phyloP scores from a whole-genome alignment of 2,113 vertebrate genomes.

The Globicephala melas region DNA sequence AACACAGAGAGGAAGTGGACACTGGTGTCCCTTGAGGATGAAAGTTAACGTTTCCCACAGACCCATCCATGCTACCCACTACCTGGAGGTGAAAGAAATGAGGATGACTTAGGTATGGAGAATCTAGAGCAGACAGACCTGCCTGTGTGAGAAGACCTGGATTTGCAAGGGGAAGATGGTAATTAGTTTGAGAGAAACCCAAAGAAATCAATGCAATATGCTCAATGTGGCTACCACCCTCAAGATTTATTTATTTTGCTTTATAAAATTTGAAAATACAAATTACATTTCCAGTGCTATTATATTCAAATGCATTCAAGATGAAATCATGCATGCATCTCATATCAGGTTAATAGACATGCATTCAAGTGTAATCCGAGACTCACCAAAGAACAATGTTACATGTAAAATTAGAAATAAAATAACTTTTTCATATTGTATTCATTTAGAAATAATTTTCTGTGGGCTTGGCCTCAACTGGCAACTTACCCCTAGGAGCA shows the following conservation, averaged over 20 bases:
- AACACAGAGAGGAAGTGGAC: neutral
- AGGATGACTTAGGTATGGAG: neutral
- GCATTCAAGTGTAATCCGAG: slow-evolving; percentile 63
- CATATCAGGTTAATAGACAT: slow-evolving; percentile 69
- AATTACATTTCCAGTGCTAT: slow-evolving; percentile 79
- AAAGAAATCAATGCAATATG: slow-evolving; percentile 68
- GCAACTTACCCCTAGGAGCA: slow-evolving; percentile 52
- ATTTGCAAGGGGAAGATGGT: slow-evolving; percentile 50
- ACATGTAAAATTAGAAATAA: slow-evolving; percentile 75
- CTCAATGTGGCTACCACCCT: slow-evolving; percentile 66
- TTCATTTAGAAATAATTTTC: slow-evolving; percentile 75
- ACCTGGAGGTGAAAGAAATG: neutral
- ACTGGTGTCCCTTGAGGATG: accelerated
- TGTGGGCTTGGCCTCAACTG: slow-evolving; percentile 55
- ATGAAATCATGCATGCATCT: slow-evolving; percentile 73
- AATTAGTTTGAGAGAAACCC: slow-evolving; percentile 60
- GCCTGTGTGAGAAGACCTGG: neutral
- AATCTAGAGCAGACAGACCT: neutral
- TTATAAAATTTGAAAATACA: slow-evolving; percentile 78
- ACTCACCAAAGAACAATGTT: slow-evolving; percentile 63
- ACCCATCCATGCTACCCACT: neutral
- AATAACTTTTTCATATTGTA: slow-evolving; percentile 73
- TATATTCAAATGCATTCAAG: slow-evolving; percentile 75
- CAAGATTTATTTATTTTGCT: slow-evolving; percentile 75
- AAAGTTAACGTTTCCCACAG: neutral